Percentiles rank a stretch among this genome's conserved stretches.
Evolutionary conservation across 2,888 invertebrate species (phyloP).

Genomic region (Caenorhabditis panamensis): DNA sequence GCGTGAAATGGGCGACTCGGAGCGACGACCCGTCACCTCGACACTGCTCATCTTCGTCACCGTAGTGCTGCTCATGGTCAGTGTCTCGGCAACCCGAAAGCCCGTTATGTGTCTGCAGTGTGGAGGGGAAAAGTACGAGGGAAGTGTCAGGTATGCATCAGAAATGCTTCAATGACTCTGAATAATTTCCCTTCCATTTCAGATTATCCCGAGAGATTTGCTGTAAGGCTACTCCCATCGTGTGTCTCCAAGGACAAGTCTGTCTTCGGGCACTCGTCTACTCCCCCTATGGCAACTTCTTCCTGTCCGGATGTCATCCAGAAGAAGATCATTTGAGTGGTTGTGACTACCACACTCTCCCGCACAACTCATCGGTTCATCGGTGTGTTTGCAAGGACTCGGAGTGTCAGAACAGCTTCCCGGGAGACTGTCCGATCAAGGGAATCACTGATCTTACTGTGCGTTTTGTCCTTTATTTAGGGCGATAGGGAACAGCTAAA

Average conservation of each 20-base stretch:
- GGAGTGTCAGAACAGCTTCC: conserved; percentile 64
- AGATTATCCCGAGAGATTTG: conserved; percentile 64
- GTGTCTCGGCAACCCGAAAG: conserved; percentile 17
- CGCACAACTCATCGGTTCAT: conserved; percentile 66
- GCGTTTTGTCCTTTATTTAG: background rate
- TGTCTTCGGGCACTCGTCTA: conserved; percentile 67
- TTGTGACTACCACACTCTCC: conserved; percentile 63
- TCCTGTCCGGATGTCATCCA: conserved; percentile 67
- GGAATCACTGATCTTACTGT: conserved; percentile 40
- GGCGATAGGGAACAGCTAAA: too few species aligned
- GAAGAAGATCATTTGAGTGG: conserved; percentile 65
- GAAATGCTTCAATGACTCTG: too few species aligned
- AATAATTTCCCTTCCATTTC: too few species aligned
- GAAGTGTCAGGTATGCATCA: conserved; percentile 54
- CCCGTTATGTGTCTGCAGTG: conserved; percentile 63
- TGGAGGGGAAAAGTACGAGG: conserved; percentile 64
- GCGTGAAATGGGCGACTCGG: conserved; percentile 36
- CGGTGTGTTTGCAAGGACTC: conserved; percentile 65
- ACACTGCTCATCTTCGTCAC: conserved; percentile 21
- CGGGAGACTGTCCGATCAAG: conserved; percentile 63
- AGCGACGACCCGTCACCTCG: conserved; percentile 29
- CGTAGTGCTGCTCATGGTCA: conserved; percentile 17
- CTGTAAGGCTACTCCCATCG: conserved; percentile 59
- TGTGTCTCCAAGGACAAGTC: conserved; percentile 46
- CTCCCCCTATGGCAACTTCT: conserved; percentile 65